Evolutionary conservation across 2,113 vertebrate species (phyloP), one percentile per base, ranked within the genome.

Genomic region (Elephantulus edwardii): DNA sequence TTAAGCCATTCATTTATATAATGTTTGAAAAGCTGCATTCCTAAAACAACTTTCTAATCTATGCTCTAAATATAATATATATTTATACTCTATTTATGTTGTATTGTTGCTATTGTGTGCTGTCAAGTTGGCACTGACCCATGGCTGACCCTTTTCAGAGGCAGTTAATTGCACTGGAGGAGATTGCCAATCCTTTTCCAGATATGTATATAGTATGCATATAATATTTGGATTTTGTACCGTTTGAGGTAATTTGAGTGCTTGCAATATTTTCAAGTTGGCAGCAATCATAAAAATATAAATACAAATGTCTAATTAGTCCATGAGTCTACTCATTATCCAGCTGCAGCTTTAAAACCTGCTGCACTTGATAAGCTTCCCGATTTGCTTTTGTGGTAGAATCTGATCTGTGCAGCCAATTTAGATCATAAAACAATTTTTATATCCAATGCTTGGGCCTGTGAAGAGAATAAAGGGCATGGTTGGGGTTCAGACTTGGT

Each of bases 351-450:
- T 90, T 83, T 74, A 64, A 92, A 92, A 50, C 6, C 10, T 6
- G 11, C 62, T 1, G 0, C 48, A 46, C 10, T 87, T 86, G 81
- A 30, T 50, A 85, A 52, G 30, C 16, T 83, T 91, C 82, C 88
- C 85, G 72, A 77, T 88, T 83, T 91, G 12, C 82, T 81, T 50
- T 95, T n/a, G 83, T 82, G 56, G 58, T 50, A 84, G 38, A 58
- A 14, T 87, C 35, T 91, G 8, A 38, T 84, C 46, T 71, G 5
- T 40, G 56, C 22, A 71, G 75, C 75, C 85, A 85, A 9, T 95
- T 62, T 89, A 56, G 35, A 81, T 75, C 35, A 26, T 74, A 81
- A 84, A 80, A 20, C 68, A 89, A 42, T 75, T 64, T 44, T 50
- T 62, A 5, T 80, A 93, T 92, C 56, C 50, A 94, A 28, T 89